These are phyloP conservation scores for Dipodomys merriami DNA, from an alignment of 2,113 vertebrate genomes.

Conservation along the genomic window DNA sequence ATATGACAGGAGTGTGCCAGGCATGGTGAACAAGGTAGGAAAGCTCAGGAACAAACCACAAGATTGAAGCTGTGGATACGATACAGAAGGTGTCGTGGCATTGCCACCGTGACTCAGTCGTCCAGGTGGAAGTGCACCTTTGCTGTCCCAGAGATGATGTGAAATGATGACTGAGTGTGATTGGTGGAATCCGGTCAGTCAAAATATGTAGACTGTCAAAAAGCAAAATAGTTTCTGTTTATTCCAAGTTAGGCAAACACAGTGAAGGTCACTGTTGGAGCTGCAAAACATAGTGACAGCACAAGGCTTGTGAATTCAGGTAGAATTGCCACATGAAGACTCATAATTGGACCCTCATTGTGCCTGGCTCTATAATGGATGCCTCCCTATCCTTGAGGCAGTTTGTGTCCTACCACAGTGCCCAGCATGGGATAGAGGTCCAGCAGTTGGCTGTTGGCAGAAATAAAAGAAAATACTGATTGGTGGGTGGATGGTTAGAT, in stretches of 20 bases:
- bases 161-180: background rate
- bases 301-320: background rate
- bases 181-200: background rate
- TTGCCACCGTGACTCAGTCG: background rate
- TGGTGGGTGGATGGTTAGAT: background rate
- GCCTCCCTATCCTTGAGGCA: background rate
- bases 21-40: background rate
- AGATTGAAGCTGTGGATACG: no score
- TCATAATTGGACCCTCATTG: background rate
- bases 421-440: background rate
- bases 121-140: background rate
- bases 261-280: background rate
- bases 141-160: background rate
- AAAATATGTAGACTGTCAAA: background rate
- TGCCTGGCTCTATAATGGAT: slow-evolving; percentile 4
- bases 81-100: background rate
- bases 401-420: background rate
- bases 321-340: background rate
- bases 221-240: background rate
- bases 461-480: background rate
- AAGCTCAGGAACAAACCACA: background rate
- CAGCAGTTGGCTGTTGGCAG: background rate
- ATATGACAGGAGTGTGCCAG: background rate
- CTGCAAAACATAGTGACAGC: background rate
- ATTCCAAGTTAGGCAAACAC: background rate